Evolutionary conservation across 2,113 vertebrate genomes (phyloP).

Genomic region (Festucalex cinctus): DNA sequence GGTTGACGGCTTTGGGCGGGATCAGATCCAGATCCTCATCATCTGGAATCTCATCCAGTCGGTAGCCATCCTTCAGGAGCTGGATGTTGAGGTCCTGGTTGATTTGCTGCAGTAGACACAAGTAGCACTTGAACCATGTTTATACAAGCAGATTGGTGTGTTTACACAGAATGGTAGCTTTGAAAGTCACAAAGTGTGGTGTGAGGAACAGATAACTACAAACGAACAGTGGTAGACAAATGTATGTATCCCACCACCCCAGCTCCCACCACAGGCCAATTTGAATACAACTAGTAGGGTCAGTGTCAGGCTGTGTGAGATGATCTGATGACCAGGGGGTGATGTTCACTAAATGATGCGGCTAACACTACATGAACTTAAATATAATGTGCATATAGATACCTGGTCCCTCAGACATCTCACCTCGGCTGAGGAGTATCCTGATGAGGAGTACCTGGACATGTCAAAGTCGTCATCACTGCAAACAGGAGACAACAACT

Average conservation of each 20-base stretch:
- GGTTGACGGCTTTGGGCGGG: constrained; percentile 93
- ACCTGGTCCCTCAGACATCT: constrained; percentile 82
- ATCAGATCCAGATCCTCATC: constrained; percentile 98
- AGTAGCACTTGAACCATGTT: constrained; percentile 3
- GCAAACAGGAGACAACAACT: constrained; percentile 37
- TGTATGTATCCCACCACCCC: neutral
- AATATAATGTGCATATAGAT: constrained; percentile 63
- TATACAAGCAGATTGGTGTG: neutral
- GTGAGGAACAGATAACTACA: constrained; percentile 7
- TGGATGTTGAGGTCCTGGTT: constrained; percentile 99
- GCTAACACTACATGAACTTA: constrained; percentile 35
- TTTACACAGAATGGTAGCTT: neutral
- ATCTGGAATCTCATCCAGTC: constrained; percentile 96
- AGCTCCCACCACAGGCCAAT: neutral
- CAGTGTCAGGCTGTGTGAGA: constrained; percentile 21
- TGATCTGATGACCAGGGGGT: constrained; percentile 42
- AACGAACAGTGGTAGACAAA: neutral
- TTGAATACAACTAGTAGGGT: neutral
- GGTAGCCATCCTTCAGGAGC: constrained; percentile 97
- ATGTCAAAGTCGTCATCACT: constrained; percentile 99
- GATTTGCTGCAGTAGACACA: constrained; percentile 83
- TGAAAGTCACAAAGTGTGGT: constrained; percentile 1
- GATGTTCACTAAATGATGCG: constrained; percentile 38
- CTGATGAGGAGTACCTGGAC: constrained; percentile 98
- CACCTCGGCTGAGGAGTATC: constrained; percentile 99